phyloP scores from a whole-genome alignment of 2,113 vertebrate species.

The Aptenodytes forsteri region DNA sequence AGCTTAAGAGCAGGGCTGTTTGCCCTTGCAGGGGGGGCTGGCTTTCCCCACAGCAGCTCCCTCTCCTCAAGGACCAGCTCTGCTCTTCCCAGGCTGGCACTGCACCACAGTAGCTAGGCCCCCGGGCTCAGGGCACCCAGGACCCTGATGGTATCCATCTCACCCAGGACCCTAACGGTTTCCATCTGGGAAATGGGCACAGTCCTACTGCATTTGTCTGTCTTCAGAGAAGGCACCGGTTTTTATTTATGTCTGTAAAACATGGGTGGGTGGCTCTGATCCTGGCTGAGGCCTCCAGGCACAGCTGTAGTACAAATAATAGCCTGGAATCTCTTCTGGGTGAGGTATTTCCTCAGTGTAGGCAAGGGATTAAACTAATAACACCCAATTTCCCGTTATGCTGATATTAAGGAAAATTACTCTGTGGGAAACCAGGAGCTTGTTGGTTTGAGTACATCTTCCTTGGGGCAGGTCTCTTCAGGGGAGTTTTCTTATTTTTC shows the following conservation, averaged over 20 bases:
- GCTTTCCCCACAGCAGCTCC: neutral
- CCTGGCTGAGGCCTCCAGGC: neutral
- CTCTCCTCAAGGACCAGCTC: neutral
- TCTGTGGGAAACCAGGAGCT: conserved; percentile 7
- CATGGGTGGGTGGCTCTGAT: neutral
- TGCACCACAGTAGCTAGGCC: neutral
- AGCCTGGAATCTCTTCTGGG: neutral
- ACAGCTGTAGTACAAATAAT: conserved; percentile 12
- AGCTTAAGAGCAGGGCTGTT: neutral
- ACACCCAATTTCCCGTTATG: neutral
- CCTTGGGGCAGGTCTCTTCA: neutral
- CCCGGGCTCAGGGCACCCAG: neutral
- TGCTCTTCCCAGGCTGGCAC: neutral
- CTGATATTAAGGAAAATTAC: neutral
- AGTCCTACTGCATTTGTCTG: neutral
- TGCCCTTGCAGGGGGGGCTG: neutral
- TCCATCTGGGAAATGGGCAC: neutral
- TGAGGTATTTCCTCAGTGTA: conserved; percentile 34
- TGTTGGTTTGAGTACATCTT: neutral
- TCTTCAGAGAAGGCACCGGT: neutral
- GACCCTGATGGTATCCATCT: neutral
- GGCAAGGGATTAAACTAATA: conserved; percentile 23
- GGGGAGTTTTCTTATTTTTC: neutral
- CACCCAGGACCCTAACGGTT: neutral
- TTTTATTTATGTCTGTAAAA: neutral